Percentiles rank a stretch among this genome's conserved stretches.
These are phyloP conservation scores for Parazoanthus swiftii DNA, from an alignment of 92 coral and sea anemone species.

Conservation along the genomic window DNA sequence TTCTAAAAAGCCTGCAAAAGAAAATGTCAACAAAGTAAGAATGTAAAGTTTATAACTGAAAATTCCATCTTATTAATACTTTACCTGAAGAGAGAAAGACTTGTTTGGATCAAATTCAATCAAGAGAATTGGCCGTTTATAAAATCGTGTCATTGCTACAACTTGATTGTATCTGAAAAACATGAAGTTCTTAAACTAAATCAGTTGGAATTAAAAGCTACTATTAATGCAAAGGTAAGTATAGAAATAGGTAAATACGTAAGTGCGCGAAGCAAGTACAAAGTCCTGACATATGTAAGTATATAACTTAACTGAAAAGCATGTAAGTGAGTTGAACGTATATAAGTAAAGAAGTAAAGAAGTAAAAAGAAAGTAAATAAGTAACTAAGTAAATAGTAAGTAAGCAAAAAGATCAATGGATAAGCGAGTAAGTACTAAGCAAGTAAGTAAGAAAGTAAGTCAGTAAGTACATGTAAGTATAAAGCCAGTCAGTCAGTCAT, in stretches of 20 bases:
- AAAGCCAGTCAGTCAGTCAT: no score
- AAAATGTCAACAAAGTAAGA: not conserved
- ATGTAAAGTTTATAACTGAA: not conserved
- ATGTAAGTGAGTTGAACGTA: not conserved
- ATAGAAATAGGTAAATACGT: not conserved
- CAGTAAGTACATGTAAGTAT: not conserved
- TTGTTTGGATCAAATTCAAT: conserved; percentile 98
- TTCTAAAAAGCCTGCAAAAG: no score
- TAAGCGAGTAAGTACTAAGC: not conserved
- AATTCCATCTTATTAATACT: not conserved
- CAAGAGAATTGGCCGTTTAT: conserved; percentile 89
- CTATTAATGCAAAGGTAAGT: not conserved
- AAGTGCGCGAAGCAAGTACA: no score
- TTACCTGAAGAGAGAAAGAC: conserved; percentile 96
- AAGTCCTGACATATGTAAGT: no score
- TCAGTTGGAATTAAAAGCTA: not conserved
- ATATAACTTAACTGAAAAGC: not conserved
- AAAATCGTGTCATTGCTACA: conserved; percentile 96
- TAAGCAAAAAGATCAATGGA: no score
- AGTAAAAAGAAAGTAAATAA: no score
- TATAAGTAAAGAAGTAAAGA: not conserved
- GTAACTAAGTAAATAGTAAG: not conserved
- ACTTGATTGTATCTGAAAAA: conserved; percentile 87
- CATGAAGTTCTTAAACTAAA: not conserved
- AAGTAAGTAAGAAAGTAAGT: not conserved